A percentile compares a stretch with the other conserved stretches of the same genome.
phyloP scores from a whole-genome alignment of 2,888 invertebrate genomes.

The Esperia sulphurella region DNA sequence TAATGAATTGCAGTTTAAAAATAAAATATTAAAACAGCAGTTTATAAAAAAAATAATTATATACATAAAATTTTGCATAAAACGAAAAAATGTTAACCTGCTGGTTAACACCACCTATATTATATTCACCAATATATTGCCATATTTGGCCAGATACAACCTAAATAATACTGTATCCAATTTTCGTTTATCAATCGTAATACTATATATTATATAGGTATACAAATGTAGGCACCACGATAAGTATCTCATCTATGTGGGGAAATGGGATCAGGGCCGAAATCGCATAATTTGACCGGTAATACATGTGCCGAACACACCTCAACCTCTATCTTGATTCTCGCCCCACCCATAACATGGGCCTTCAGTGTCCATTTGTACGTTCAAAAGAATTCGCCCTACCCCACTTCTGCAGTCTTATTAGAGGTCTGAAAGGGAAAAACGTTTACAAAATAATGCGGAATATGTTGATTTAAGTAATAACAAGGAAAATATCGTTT shows the following conservation, averaged over 20 bases:
- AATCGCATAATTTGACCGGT: conserved; percentile 43
- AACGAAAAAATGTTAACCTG: too few relatives aligned
- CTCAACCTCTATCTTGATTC: conserved; percentile 15
- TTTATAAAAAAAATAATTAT: neutral
- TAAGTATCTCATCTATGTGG: conserved; percentile 48
- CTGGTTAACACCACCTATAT: too few relatives aligned
- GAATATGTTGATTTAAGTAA: too few relatives aligned
- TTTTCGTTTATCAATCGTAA: neutral
- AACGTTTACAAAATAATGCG: too few relatives aligned
- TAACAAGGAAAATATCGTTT: too few relatives aligned
- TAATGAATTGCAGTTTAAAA: too few relatives aligned
- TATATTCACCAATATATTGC: neutral
- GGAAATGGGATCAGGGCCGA: conserved; percentile 27
- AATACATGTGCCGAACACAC: conserved; percentile 27
- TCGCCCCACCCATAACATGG: conserved; percentile 10
- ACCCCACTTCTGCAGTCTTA: neutral
- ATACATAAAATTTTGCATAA: too few relatives aligned
- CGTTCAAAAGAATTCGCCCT: neutral
- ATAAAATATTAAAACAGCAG: too few relatives aligned
- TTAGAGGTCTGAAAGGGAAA: too few relatives aligned
- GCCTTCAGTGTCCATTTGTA: conserved; percentile 9
- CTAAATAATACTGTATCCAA: conserved; percentile 4
- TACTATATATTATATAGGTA: neutral
- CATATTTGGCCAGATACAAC: neutral
- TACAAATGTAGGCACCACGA: conserved; percentile 11